Evolutionary conservation across 2,888 invertebrate genomes (phyloP), one percentile per base, ranked within the genome.

Genomic region (Aphidius colemani): DNA sequence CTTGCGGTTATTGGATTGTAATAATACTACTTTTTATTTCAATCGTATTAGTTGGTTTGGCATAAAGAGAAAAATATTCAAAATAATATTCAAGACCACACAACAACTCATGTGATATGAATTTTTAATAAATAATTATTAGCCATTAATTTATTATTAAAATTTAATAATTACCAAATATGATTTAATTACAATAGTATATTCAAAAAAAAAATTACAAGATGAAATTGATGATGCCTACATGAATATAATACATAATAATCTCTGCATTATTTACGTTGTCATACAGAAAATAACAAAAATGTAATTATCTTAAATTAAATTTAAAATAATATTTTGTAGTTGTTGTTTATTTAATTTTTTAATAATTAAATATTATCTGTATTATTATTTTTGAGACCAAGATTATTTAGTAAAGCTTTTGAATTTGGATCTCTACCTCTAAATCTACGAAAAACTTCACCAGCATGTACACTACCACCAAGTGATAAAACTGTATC

Each of bases 361-460:
- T 46, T 46, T 7, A n/a, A 51, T 30, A 51, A 51, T 59, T 9
- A 44, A 10, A 43, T 9, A 9, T 7, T 6, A 6, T 7, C 4
- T 0, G 10, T 11, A 11, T 7, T 10, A 48, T 30, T 6, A 39
- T 39, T 50, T 61, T 85, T 84, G 67, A 88, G 78, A 48, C 88
- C 87, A 55, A 90, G 83, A 66, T 86, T 87, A 71, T 86, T 88
- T 0, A 96, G 82, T 48, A 96, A 82, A 0, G 95, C 93, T 76
- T 92, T 90, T 0, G 92, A 90, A 2, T 92, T 92, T 0, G 96
- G 96, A 83, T 98, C 96, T 58, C 97, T 87, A 1, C 97, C 97
- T 68, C 95, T 87, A 83, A 97, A 98, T 76, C 91, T 87, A 64
- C 96, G 86, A 83, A 98, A 98, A 7, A 95, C 88, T 84, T 96